A percentile compares a stretch with the other conserved stretches of the same genome.
phyloP scores from a whole-genome alignment of 2,797 vertebrate genomes.

The Parotocinclus haroldoi region DNA sequence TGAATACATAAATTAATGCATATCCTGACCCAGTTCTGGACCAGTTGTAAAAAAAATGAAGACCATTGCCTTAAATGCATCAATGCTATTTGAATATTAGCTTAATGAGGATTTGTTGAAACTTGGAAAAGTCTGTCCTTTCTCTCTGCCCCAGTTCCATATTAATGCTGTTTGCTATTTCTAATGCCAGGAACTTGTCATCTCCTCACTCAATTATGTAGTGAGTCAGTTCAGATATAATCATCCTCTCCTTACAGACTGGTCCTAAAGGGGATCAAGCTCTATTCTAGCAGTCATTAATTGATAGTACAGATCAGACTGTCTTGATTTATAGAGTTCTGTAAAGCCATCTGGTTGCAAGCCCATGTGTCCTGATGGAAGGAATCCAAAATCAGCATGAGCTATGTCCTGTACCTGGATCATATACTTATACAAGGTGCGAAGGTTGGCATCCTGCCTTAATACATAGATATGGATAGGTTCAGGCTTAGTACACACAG shows the following conservation, averaged over 20 bases:
- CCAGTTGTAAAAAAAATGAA: too few relatives aligned
- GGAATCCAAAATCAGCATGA: too few relatives aligned
- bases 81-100: too few relatives aligned
- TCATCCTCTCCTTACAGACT: conserved; percentile 15
- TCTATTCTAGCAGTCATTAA: neutral
- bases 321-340: neutral
- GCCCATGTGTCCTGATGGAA: too few relatives aligned
- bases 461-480: neutral
- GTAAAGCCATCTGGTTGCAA: neutral
- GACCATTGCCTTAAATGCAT: too few relatives aligned
- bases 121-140: conserved; percentile 25
- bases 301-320: neutral
- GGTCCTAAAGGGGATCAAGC: conserved; percentile 1
- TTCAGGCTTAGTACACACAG: neutral
- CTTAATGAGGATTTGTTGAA: conserved; percentile 29
- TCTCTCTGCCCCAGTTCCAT: conserved; percentile 50
- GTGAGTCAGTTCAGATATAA: conserved; percentile 16
- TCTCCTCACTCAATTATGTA: conserved; percentile 18
- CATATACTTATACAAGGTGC: neutral
- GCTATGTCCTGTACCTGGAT: neutral
- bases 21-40: too few relatives aligned
- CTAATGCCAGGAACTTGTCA: conserved; percentile 28
- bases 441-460: neutral
- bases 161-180: conserved; percentile 43
- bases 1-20: too few relatives aligned